Base-by-base conservation (phyloP, 2,113 vertebrate species). In the Verasper variegatus region DNA sequence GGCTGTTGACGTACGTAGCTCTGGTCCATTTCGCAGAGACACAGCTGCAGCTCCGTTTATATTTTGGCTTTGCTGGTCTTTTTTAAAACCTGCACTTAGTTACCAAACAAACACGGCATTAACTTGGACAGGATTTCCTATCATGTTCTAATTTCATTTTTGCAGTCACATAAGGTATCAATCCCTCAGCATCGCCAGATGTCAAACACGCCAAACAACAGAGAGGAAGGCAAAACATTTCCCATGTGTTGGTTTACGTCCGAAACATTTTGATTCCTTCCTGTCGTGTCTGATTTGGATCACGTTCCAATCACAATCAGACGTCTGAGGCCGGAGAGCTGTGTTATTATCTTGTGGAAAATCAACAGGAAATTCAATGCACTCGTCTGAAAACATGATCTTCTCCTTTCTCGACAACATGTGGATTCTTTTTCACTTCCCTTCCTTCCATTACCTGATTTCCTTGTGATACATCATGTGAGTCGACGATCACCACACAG, bases 221-320 rank as follows among this genome's bases (percentile, higher is more conserved):
- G 8, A 40, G n/a, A 45, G 51, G 31, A 73, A 75, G 11, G 59
- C 23, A 1, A 63, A 40, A 74, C 45, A 35, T 45, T 20, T 42
- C 20, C 81, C 18, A 81, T 37, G 74, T 68, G 78, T 31, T 27
- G 17, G 56, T 58, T 49, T 23, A 45, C 76, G 55, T n/a, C 21
- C 3, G 14, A 35, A 18, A 55, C 9, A 12, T 61, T 56, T 69
- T 49, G 24, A 1, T 18, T 20, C 45, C 13, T 18, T 49, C 15
- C 45, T 18, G 45, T 49, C 13, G 15, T 17, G 31, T 31, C 6
- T 31, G 45, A 13, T 69, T n/a, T 6, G 35, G 24, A 81, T 60
- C 2, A 68, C 49, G 2, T 47, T 70, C 20, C 3, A n/a, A 45
- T 15, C 18, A 37, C 65, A 65, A 23, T 72, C 45, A 59, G 56